Evolutionary conservation across 2,113 vertebrate species (phyloP), one percentile per base, ranked within the genome.

Genomic region (Arothron firmamentum): DNA sequence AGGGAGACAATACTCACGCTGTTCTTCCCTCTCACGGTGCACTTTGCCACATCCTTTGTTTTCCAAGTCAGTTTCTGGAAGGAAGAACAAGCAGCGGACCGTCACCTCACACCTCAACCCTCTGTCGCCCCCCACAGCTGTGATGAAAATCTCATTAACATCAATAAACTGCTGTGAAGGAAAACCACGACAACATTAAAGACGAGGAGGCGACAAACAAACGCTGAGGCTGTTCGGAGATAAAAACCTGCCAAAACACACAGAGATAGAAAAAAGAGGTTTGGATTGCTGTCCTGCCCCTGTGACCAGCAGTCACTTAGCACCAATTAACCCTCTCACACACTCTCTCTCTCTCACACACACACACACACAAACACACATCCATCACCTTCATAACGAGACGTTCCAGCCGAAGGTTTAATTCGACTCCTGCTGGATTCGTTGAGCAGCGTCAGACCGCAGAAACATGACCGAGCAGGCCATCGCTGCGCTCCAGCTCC

Each of bases 51-150:
- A 65, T 91, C 89, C 71, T 91, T 91, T 25, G 91, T 91, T 74
- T 91, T 92, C 91, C 91, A 92, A 46, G 90, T 91, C 76, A 92
- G 87, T 67, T 91, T 92, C 91, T 92, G 81, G 64, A 84, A 81
- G 58, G 80, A 15, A 47, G 15, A 70, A 77, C 43, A 75, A 66
- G 83, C 55, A 67, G 61, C 72, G 63, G 74, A 75, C 64, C 62
- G 75, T 79, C 78, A 81, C 62, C 70, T 17, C n/a, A 19, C 49
- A 11, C n/a, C n/a, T 56, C 21, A 79, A 58, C 74, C 57, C 67
- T 66, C 70, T 56, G 65, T 80, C 80, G 83, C 10, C 3, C 73
- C 73, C 63, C 34, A 78, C 82, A 79, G 70, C 80, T 84, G 74
- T 63, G 76, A 85, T 75, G 65, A 61, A 84, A 85, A 85, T 67